Evolutionary conservation across 2,797 vertebrate genomes (phyloP).

Genomic region (Melanogrammus aeglefinus): DNA sequence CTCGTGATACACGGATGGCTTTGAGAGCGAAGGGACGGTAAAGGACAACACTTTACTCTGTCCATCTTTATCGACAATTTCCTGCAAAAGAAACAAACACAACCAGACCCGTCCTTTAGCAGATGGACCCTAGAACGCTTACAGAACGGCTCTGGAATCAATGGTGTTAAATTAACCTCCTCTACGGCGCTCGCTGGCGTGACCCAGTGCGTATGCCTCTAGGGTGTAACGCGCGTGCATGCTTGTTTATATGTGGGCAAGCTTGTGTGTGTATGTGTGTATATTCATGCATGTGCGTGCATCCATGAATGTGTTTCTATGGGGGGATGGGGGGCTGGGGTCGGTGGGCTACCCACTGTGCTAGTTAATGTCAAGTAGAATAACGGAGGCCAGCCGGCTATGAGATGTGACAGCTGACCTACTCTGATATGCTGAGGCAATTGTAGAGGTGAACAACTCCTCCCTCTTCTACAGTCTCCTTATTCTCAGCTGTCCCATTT

Average conservation of each 20-base stretch:
- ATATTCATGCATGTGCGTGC: slow-evolving; percentile 22
- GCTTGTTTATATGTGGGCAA: slow-evolving; percentile 37
- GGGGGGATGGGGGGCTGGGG: slow-evolving; percentile 66
- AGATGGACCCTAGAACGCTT: not conserved
- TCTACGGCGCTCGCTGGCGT: no score
- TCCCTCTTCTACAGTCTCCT: slow-evolving; percentile 21
- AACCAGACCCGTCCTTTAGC: not conserved
- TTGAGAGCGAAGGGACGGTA: slow-evolving; percentile 95
- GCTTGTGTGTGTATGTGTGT: slow-evolving; percentile 15
- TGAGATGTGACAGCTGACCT: slow-evolving; percentile 72
- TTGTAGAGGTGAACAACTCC: slow-evolving; percentile 25
- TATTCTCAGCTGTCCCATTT: not conserved
- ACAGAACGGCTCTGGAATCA: not conserved
- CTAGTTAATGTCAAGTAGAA: slow-evolving; percentile 66
- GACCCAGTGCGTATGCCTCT: no score
- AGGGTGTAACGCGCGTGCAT: not conserved
- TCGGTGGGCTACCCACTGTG: slow-evolving; percentile 43
- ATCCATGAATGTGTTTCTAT: slow-evolving; percentile 45
- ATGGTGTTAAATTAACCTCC: no score
- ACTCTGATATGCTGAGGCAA: slow-evolving; percentile 66
- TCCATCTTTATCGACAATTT: slow-evolving; percentile 96
- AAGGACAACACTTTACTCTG: slow-evolving; percentile 93
- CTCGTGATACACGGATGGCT: slow-evolving; percentile 96
- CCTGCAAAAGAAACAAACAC: slow-evolving; percentile 70
- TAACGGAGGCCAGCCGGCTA: slow-evolving; percentile 46